Evolutionary conservation across 2,888 invertebrate species (phyloP), one percentile per base, ranked within the genome.

Genomic region (Ypsolopha sequella): DNA sequence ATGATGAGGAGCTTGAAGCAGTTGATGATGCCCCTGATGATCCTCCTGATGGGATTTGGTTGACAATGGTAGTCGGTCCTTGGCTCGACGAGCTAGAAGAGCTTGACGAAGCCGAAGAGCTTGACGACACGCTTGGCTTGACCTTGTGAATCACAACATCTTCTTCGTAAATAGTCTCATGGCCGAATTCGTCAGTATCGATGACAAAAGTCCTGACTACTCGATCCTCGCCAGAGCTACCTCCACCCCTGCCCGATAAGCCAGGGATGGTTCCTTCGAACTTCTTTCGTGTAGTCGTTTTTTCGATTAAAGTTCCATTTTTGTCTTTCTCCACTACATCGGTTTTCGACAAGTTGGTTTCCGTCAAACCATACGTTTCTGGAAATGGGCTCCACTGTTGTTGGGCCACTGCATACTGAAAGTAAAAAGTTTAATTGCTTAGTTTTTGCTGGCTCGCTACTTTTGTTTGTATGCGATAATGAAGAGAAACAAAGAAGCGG

Each of bases 131-230:
- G 11, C 47, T 33, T 7, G 57, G 53, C 45, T 11, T 35, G 13
- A 34, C 10, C 24, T 13, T 6, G 11, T 41, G 36, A 33, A 49
- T 39, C 1, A 70, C 57, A 0, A 70, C 63, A 57, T 81, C 79
- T 56, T 73, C 64, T 59, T 81, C 79, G n/a, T 56, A 58, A 7
- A 80, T 59, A 0, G 48, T 56, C 57, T 75, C 69, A 9, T 67
- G 58, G 4, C 80, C 82, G 0, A 43, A 10, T 1, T 60, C 63
- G 51, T 79, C 76, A 0, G 56, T 55, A 13, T 61, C 63, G 1
- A 77, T 66, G 0, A 60, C 57, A 3, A 74, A 56, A 0, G 56
- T 70, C 55, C 60, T 62, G 2, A 65, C 58, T 13, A 65, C 54
- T 43, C 64, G 67, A 48, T 70, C 68, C 48, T 63, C 59, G 4